Percentiles rank a stretch among this genome's conserved stretches.
phyloP scores from a whole-genome alignment of 2,888 invertebrate genomes.

The Lepidocyrtoides sp. region DNA sequence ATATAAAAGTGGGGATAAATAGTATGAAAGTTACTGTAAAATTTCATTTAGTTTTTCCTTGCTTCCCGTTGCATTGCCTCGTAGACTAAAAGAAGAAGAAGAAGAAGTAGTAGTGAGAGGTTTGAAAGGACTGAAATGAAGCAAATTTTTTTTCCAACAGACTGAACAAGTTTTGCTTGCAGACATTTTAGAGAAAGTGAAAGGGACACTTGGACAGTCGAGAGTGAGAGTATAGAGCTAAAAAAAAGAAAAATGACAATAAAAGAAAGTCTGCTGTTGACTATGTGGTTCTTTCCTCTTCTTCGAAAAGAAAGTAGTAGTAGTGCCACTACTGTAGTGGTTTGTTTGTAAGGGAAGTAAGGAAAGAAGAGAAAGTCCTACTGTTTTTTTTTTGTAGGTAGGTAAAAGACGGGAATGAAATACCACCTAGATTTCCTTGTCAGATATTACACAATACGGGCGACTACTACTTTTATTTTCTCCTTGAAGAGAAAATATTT shows the following conservation, averaged over 20 bases:
- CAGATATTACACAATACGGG: no score
- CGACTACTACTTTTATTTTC: no score
- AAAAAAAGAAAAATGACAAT: conserved; percentile 32
- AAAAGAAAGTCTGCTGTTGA: conserved; percentile 36
- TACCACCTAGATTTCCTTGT: no score
- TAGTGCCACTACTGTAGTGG: no score
- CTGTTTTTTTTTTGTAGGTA: background rate
- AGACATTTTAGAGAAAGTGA: background rate
- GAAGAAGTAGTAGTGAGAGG: no score
- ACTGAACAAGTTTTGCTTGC: background rate
- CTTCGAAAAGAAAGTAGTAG: no score
- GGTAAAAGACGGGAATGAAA: background rate
- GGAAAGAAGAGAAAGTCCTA: no score
- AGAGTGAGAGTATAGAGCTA: background rate
- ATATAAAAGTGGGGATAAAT: no score
- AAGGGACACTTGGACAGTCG: conserved; percentile 38
- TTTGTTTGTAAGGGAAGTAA: no score
- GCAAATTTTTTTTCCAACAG: background rate
- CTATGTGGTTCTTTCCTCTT: conserved; percentile 1
- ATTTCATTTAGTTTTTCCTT: background rate
- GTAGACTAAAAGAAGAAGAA: background rate
- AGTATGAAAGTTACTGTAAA: background rate
- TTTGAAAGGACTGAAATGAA: background rate
- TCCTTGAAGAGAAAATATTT: no score
- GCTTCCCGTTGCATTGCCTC: background rate